Conservation (phyloP, 2,888 invertebrate species). For the Campopleginae sp. region DNA sequence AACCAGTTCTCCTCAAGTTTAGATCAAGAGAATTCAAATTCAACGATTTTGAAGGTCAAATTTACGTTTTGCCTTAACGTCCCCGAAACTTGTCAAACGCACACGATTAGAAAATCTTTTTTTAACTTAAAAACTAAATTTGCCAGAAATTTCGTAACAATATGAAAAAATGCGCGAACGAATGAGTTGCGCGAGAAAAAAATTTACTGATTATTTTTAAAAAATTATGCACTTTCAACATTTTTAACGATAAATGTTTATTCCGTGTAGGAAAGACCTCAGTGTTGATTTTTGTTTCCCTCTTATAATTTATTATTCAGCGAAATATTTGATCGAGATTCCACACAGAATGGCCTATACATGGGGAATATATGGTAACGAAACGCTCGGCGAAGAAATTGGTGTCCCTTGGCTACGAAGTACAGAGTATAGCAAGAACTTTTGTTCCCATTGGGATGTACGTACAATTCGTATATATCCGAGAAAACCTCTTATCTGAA, state of each 20-base stretch:
- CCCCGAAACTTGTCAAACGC: too few species aligned
- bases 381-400: slow-evolving; percentile 43
- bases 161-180: not conserved
- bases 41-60: too few species aligned
- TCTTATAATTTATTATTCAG: not conserved
- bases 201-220: too few species aligned
- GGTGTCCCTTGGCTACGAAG: slow-evolving; percentile 19
- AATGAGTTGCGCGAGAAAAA: not conserved
- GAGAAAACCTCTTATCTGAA: slow-evolving; percentile 13
- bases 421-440: slow-evolving; percentile 35
- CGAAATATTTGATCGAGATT: not conserved
- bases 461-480: slow-evolving; percentile 17
- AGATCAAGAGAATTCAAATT: not conserved
- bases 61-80: too few species aligned
- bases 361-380: slow-evolving; percentile 6
- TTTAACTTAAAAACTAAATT: too few species aligned
- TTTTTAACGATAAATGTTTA: not conserved
- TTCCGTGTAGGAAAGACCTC: not conserved
- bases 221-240: not conserved
- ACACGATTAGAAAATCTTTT: too few species aligned
- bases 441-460: slow-evolving; percentile 46
- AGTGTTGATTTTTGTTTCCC: not conserved
- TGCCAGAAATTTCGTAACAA: too few species aligned
- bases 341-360: slow-evolving; percentile 3
- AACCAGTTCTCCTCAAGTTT: not conserved